phyloP scores from a whole-genome alignment of 1,140 invertebrate species.

The Sogatella furcifera region DNA sequence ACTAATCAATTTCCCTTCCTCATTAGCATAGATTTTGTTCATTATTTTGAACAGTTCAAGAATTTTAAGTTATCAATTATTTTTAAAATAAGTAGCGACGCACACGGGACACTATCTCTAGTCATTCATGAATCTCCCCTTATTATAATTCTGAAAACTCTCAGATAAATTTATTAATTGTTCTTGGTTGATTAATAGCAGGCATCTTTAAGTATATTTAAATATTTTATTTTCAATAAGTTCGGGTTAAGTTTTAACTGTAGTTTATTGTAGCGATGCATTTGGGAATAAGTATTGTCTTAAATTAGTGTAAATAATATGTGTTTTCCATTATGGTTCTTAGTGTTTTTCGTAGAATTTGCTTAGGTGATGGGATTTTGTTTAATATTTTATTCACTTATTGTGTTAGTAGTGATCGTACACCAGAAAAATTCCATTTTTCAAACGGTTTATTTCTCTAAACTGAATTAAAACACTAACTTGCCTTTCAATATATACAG shows the following conservation, averaged over 20 bases:
- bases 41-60: constrained; percentile 8
- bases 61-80: constrained; percentile 8
- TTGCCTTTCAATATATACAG: too few relatives aligned
- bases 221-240: background rate
- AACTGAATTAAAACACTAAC: too few relatives aligned
- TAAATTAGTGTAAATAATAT: too few relatives aligned
- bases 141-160: background rate
- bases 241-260: background rate
- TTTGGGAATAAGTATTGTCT: background rate
- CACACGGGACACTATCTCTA: background rate
- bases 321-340: too few relatives aligned
- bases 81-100: background rate
- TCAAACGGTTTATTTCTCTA: too few relatives aligned
- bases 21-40: constrained; percentile 4
- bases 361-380: too few relatives aligned
- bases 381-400: too few relatives aligned
- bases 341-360: too few relatives aligned
- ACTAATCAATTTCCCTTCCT: constrained; percentile 10
- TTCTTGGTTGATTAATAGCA: background rate
- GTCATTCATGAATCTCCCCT: background rate
- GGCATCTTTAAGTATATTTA: background rate
- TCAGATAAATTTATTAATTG: background rate
- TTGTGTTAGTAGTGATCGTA: too few relatives aligned
- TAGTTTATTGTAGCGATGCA: background rate
- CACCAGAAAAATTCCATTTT: too few relatives aligned